These are phyloP conservation scores for Lysandra bellargus DNA, from an alignment of 2,888 invertebrate species.

Conservation along the genomic window DNA sequence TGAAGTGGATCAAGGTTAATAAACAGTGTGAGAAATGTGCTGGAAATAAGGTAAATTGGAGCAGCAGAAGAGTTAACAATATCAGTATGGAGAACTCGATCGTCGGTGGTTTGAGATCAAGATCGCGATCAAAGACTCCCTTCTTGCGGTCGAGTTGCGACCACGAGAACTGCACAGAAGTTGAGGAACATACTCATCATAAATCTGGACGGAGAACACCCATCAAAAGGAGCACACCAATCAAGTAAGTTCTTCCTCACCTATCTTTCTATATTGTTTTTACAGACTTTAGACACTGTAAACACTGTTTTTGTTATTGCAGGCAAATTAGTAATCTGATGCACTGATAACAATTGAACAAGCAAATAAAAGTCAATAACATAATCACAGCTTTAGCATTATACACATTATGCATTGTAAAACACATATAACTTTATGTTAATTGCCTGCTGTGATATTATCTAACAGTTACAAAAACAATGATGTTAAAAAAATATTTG, in stretches of 20 bases:
- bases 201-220: slow-evolving; percentile 77
- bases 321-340: not conserved
- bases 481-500: not conserved
- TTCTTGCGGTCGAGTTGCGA: slow-evolving; percentile 81
- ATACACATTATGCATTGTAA: not conserved
- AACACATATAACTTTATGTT: not conserved
- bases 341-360: not conserved
- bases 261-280: not conserved
- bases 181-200: slow-evolving; percentile 74
- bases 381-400: not conserved
- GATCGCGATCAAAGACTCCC: slow-evolving; percentile 86
- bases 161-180: slow-evolving; percentile 77
- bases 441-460: not conserved
- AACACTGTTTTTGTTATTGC: not conserved
- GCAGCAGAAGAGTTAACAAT: not conserved
- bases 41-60: slow-evolving; percentile 38
- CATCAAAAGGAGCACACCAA: slow-evolving; percentile 70
- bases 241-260: slow-evolving; percentile 65
- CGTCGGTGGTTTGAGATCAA: slow-evolving; percentile 82
- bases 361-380: not conserved
- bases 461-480: not conserved
- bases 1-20: slow-evolving; percentile 49
- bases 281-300: not conserved
- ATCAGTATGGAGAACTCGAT: slow-evolving; percentile 66
- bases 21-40: slow-evolving; percentile 50